Base-by-base conservation (phyloP, 2,113 vertebrate genomes). In the Burhinus oedicnemus region DNA sequence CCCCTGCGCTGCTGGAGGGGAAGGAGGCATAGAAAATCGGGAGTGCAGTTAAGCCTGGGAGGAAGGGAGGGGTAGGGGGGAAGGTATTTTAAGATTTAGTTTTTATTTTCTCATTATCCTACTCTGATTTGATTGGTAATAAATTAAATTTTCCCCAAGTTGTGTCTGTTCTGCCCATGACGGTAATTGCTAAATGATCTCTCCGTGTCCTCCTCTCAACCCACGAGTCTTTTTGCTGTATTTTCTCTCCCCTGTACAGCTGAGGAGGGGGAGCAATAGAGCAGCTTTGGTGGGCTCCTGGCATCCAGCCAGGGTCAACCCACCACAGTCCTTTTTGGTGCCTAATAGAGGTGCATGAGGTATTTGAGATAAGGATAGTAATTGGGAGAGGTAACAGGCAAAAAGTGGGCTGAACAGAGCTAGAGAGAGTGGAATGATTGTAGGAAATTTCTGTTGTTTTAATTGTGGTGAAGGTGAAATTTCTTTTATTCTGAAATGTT, bases 1-100 rank as follows among this genome's bases (percentile, higher is more conserved):
- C 9, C 15, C 7, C 12, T 62, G 36, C 5, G 5, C 9, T 25
- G 5, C 38, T 82, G 8, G 10, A 2, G 0, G 11, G 16, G 11
- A 14, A 51, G 25, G n/a, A 78, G 21, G 32, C 25, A 21, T 26
- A 25, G 54, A 77, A 77, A 55, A 8, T 45, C 2, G 1, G n/a
- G 12, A 29, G 18, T 68, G 4, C 64, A 72, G 20, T 22, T 88
- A n/a, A 81, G 20, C 54, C 32, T 8, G 5, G 77, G 36, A 77
- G 40, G 47, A 83, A 87, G 8, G 40, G 34, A 57, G 47, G 25
- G 5, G 7, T 61, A 12, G 61, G 4, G 9, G 12, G 21, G 11
- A 87, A 60, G 8, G 8, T 74, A 10, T 29, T 90, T 72, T 62
- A 38, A 81, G 15, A 42, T 27, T 61, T 12, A 27, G 3, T n/a